Conservation (phyloP, 2,797 vertebrate species). For the Xiphorhynchus erythropygius region DNA sequence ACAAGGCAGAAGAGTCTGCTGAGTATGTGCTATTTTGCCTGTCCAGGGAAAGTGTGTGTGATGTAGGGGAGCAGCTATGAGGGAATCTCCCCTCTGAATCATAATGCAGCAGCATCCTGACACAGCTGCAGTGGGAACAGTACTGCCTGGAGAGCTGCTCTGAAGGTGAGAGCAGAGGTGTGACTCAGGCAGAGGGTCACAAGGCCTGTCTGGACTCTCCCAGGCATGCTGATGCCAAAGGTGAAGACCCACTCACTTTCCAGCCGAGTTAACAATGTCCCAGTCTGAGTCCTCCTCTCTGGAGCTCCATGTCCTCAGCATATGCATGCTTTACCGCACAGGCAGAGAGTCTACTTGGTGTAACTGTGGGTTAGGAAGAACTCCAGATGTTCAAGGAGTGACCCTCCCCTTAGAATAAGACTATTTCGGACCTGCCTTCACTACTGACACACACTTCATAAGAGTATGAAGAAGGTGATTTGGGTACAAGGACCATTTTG, state of each 20-base stretch:
- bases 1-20: not conserved
- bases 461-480: not conserved
- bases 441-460: not conserved
- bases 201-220: not conserved
- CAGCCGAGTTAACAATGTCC: not conserved
- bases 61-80: not conserved
- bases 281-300: not conserved
- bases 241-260: not conserved
- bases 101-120: not conserved
- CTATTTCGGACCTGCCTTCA: not conserved
- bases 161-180: not conserved
- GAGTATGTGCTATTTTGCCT: not conserved
- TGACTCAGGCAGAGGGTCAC: not conserved
- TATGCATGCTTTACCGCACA: not conserved
- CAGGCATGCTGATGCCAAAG: not conserved
- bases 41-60: not conserved
- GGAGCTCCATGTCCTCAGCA: not conserved
- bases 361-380: not conserved
- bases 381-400: not conserved
- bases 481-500: not conserved
- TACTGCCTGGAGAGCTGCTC: not conserved
- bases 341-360: not conserved
- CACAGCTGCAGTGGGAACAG: not conserved
- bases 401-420: not conserved
- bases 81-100: not conserved